Percentiles rank a stretch among this genome's conserved stretches.
Conservation (phyloP, 2,797 vertebrate genomes). For the Eupleurogrammus muticus region DNA sequence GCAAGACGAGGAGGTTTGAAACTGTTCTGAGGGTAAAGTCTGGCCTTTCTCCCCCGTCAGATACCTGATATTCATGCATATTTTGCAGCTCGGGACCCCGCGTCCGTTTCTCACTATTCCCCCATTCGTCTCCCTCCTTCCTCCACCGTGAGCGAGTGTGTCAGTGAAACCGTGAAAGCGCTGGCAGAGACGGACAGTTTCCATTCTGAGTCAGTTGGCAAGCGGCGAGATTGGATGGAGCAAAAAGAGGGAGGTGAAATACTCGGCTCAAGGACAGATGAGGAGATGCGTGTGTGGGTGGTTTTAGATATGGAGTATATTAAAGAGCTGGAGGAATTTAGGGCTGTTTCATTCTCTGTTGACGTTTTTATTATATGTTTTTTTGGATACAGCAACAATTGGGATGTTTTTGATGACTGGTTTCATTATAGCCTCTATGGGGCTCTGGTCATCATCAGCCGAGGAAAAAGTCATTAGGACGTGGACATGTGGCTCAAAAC, state of each 20-base stretch:
- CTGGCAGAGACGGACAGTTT: constrained; percentile 72
- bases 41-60: neutral
- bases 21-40: neutral
- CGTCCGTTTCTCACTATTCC: neutral
- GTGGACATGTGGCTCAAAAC: too few relatives aligned
- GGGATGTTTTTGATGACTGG: too few relatives aligned
- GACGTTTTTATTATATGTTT: neutral
- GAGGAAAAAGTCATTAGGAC: too few relatives aligned
- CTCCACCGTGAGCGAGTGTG: constrained; percentile 27
- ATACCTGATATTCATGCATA: constrained; percentile 1
- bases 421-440: too few relatives aligned
- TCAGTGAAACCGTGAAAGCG: constrained; percentile 64
- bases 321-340: constrained; percentile 29
- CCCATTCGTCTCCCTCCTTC: constrained; percentile 12
- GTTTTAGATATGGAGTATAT: constrained; percentile 42
- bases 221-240: constrained; percentile 34
- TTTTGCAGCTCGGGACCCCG: neutral
- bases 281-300: constrained; percentile 45
- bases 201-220: constrained; percentile 65
- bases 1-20: constrained; percentile 22
- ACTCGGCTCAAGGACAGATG: constrained; percentile 46
- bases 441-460: too few relatives aligned
- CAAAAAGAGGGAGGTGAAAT: constrained; percentile 49
- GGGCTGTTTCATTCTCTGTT: constrained; percentile 17
- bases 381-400: neutral